Evolutionary conservation across 2,888 invertebrate genomes (phyloP).

Genomic region (Ametastegia equiseti): DNA sequence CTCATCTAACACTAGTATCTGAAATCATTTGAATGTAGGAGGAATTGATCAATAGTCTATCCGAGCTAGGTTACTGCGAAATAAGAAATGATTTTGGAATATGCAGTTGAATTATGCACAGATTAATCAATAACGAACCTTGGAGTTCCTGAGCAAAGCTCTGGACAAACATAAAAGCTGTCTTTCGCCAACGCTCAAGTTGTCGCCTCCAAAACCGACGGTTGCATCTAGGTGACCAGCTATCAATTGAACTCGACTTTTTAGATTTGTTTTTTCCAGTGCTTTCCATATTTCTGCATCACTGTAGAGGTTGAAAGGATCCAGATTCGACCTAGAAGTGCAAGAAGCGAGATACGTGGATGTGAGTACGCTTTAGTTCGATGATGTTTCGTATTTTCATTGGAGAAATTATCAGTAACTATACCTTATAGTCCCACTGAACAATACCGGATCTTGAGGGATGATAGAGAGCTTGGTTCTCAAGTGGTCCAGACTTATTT

Average conservation of each 20-base stretch:
- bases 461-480: constrained; percentile 78
- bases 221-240: constrained; percentile 75
- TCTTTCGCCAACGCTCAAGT: constrained; percentile 77
- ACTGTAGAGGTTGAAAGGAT: constrained; percentile 71
- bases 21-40: constrained; percentile 18
- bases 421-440: constrained; percentile 79
- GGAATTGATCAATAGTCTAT: no score
- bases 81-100: no score
- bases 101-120: not conserved
- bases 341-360: not conserved
- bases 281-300: constrained; percentile 75
- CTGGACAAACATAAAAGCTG: constrained; percentile 82
- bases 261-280: constrained; percentile 76
- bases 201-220: constrained; percentile 73
- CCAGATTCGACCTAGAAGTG: constrained; percentile 75
- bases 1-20: constrained; percentile 80
- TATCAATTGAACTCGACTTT: constrained; percentile 72
- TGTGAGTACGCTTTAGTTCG: not conserved
- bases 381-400: not conserved
- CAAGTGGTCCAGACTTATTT: constrained; percentile 73
- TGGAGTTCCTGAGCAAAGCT: constrained; percentile 78
- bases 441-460: constrained; percentile 82
- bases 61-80: no score
- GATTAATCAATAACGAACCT: constrained; percentile 64
- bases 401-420: not conserved